Base-by-base conservation (phyloP, 1,140 invertebrate genomes). In the Coptotermes formosanus region DNA sequence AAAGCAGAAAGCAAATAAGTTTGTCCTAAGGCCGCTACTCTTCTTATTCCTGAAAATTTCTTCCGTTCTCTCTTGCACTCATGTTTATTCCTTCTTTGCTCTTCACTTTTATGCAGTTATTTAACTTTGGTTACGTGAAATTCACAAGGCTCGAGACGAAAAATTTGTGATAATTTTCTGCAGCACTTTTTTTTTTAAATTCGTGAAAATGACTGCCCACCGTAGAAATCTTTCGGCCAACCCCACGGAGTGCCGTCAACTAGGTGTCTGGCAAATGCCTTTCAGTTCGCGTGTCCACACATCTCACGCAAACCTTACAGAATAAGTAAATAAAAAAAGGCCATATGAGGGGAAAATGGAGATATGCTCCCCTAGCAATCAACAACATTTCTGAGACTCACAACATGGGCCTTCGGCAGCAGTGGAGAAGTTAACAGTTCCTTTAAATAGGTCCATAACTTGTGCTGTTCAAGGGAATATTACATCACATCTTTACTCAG, bases 301-400 rank as follows among this genome's bases (percentile, higher is more conserved):
- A 75, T 30, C 64, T 75, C 64, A 75, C 64, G 64, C 64, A 75
- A 75, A 30, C 64, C 25, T 75, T 55, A 55, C 0, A 55, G 19
- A 55, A 55, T 55, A 55, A 55, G 52, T 21, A 55, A 55, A 55
- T 55, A 75, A 75, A 75, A 55, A 59, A 75, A 30, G 25, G 9
- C n/a, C 64, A 7, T 75, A 14, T 75, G 64, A 75, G 64, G 64
- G n/a, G 9, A 75, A 75, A 75, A 75, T 75, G 25, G 64, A 75
- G 64, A n/a, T 75, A 75, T 75, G n/a, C n/a, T 75, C n/a, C n/a
- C 64, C 64, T 75, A n/a, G 64, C 8, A 75, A 30, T 75, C 64
- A 75, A 75, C 64, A 75, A 75, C n/a, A 75, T n/a, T 3, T 30
- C 64, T 75, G 30, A 75, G n/a, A 75, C 25, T 30, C 25, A 75